phyloP scores from a whole-genome alignment of 2,888 invertebrate species.

The Dromius quadrimaculatus region DNA sequence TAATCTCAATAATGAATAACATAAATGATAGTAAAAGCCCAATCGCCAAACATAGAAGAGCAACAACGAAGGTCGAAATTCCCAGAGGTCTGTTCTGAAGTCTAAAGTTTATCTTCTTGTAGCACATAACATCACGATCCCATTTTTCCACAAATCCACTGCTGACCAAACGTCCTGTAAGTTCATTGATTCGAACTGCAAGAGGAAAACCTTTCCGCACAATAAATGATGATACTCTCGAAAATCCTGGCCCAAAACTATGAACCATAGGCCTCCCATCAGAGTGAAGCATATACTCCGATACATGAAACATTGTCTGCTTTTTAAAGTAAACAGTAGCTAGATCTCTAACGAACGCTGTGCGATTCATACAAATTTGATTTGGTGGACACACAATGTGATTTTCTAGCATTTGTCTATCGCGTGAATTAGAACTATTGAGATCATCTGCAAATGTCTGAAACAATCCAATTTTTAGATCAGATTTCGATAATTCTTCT shows the following conservation, averaged over 20 bases:
- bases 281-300: neutral
- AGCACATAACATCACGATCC: neutral
- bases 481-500: slow-evolving; percentile 27
- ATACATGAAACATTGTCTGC: slow-evolving; percentile 17
- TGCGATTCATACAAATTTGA: slow-evolving; percentile 9
- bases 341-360: slow-evolving; percentile 32
- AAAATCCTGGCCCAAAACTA: slow-evolving; percentile 1
- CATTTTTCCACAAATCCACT: slow-evolving; percentile 14
- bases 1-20: neutral
- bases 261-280: slow-evolving; percentile 29
- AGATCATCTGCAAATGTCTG: neutral
- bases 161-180: neutral
- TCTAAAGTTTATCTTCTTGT: neutral
- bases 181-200: neutral
- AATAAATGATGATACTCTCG: neutral
- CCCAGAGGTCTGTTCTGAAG: neutral
- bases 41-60: neutral
- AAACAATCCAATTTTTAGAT: slow-evolving; percentile 10
- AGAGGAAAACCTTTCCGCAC: slow-evolving; percentile 3
- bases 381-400: slow-evolving; percentile 8
- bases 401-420: slow-evolving; percentile 8
- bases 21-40: neutral
- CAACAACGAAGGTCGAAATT: neutral
- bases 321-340: slow-evolving; percentile 25
- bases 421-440: neutral